phyloP scores from a whole-genome alignment of 2,113 vertebrate species.

The Taurulus bubalis region DNA sequence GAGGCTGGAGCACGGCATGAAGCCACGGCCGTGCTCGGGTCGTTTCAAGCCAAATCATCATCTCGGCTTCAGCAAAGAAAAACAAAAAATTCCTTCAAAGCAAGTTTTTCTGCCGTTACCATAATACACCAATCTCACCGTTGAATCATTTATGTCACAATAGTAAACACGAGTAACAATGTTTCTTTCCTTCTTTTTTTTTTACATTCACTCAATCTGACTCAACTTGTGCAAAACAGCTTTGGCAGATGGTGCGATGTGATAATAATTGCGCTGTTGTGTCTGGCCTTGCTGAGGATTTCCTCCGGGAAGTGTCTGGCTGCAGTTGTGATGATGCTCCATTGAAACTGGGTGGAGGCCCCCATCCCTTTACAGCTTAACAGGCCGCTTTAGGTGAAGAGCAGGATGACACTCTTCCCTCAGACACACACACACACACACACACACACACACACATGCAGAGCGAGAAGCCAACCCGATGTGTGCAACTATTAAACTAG shows the following conservation, averaged over 20 bases:
- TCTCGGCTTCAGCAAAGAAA: not conserved
- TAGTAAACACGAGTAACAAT: not conserved
- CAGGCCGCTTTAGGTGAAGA: constrained; percentile 33
- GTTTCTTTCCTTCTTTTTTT: not conserved
- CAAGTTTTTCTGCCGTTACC: not conserved
- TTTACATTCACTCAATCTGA: constrained; percentile 11
- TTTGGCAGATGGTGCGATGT: constrained; percentile 54
- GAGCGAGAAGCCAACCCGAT: not conserved
- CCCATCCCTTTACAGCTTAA: constrained; percentile 45
- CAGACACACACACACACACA: not conserved
- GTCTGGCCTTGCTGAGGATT: constrained; percentile 71
- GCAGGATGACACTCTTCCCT: constrained; percentile 39
- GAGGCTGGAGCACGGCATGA: not conserved
- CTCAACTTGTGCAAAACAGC: constrained; percentile 47
- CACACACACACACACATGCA: constrained; percentile 8
- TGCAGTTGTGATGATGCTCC: constrained; percentile 65
- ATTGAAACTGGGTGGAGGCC: constrained; percentile 57
- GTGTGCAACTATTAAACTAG: not conserved
- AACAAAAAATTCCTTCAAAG: too few relatives aligned
- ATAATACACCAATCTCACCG: not conserved
- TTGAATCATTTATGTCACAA: not conserved
- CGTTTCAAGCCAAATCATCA: not conserved
- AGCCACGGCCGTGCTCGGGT: not conserved
- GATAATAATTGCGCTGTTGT: constrained; percentile 69
- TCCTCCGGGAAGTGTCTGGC: constrained; percentile 78